Base-by-base conservation (phyloP, 2,113 vertebrate species). In the Galeopterus variegatus region DNA sequence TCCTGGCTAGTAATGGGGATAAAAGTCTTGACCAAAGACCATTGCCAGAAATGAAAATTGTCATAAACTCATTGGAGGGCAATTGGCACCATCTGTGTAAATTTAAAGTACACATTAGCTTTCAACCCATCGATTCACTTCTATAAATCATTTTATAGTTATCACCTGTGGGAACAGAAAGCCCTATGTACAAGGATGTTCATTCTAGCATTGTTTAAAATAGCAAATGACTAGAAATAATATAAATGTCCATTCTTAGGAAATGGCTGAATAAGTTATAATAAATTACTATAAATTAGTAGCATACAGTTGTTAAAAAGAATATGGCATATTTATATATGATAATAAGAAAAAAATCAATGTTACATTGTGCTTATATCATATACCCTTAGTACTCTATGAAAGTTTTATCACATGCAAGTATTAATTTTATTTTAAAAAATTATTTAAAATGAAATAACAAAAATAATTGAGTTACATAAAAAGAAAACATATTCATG, bases 41-140 rank as follows among this genome's bases (percentile, higher is more conserved):
- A 36, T 11, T 76, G n/a, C 18, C 65, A 96, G 52, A 92, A 95
- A 82, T 52, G 8, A 94, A 76, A 60, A 90, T 18, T 58, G 54
- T 58, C 31, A n/a, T 54, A 77, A 92, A 69, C 31, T 73, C 58
- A 45, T 31, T 50, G 28, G 54, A 36, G 9, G 41, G 12, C 19
- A 82, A 11, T 8, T 69, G 60, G 62, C 14, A 90, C 2, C 31
- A 77, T 19, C 17, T 58, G 23, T 24, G 13, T 64, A 75, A 80
- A 64, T 45, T 76, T 85, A 90, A 93, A 67, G 10, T 77, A 62
- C n/a, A 94, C 11, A 24, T 24, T 81, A 75, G 3, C 23, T 83
- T 97, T 79, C 67, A 28, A 52, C 1, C 6, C 58, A 77, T 86
- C 52, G 8, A 9, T 65, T 94, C 67, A 82, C 19, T 67, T 94